Evolutionary conservation across 2,797 vertebrate species (phyloP), one percentile per base, ranked within the genome.

Genomic region (Dromococcyx pavoninus): DNA sequence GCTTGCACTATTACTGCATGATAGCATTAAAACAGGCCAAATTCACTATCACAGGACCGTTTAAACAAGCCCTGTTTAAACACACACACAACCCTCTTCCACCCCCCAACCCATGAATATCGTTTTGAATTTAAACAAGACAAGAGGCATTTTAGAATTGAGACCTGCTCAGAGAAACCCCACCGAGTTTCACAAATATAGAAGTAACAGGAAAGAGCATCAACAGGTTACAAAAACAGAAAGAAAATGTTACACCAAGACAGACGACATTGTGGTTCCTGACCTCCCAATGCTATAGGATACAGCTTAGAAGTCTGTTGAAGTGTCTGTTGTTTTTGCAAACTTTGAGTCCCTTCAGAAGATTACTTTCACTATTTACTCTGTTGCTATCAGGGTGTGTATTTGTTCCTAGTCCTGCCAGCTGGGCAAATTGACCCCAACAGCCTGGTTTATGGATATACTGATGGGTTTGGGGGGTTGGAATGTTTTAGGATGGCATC

Each of bases 401-500:
- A 51, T 96, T 96, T 86, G 80, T 91, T 97, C 95, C 88, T 96
- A 95, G 97, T 97, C 82, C 96, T 71, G 32, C 78, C 94, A 96
- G 95, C 91, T 77, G 89, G 95, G 60, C 75, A 93, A 92, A 94
- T 25, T 5, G 9, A 72, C 70, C 66, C 70, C 92, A 84, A 76
- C 83, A 77, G 73, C 25, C 72, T 0, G 5, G 9, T 72, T 97
- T 97, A 98, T 12, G 97, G 98, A 86, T 97, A 98, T 79, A 98
- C 94, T 65, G 98, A 97, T 94, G 94, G 97, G 78, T 98, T 97
- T 84, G 91, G 89, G 97, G 96, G 97, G 90, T 95, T 97, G 97
- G 98, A 98, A 98, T 98, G 98, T 98, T 97, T 98, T 98, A 98
- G 97, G 97, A 98, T 98, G 98, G 97, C 95, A 97, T 99, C 99